These are phyloP conservation scores for Epinephelus cyanopodus DNA, from an alignment of 2,113 vertebrate genomes.

Conservation along the genomic window DNA sequence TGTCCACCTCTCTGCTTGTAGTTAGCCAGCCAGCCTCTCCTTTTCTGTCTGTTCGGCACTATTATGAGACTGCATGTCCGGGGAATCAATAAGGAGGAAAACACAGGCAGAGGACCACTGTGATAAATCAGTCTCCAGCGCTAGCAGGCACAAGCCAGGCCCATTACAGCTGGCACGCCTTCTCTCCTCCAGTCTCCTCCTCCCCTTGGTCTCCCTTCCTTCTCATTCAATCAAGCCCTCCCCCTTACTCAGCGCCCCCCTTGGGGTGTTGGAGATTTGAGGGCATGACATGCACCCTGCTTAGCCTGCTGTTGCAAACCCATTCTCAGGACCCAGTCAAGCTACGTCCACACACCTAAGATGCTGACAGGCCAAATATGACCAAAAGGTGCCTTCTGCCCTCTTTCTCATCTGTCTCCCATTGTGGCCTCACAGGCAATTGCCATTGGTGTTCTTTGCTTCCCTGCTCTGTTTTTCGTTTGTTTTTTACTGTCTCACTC, in stretches of 20 bases:
- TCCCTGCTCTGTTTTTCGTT: neutral
- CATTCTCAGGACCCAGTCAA: slow-evolving; percentile 41
- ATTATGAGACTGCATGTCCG: slow-evolving; percentile 76
- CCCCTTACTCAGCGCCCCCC: slow-evolving; percentile 2
- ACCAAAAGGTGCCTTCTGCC: slow-evolving; percentile 53
- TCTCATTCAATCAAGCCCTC: slow-evolving; percentile 25
- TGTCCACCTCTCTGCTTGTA: slow-evolving; percentile 59
- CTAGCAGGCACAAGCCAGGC: slow-evolving; percentile 63
- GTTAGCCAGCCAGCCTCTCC: slow-evolving; percentile 64
- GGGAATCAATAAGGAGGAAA: slow-evolving; percentile 79
- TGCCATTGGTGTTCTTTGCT: slow-evolving; percentile 36
- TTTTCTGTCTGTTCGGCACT: slow-evolving; percentile 75
- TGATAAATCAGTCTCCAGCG: slow-evolving; percentile 74
- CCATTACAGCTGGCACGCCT: slow-evolving; percentile 71
- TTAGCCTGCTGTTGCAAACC: slow-evolving; percentile 47
- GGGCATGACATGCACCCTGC: slow-evolving; percentile 40
- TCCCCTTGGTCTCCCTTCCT: slow-evolving; percentile 12
- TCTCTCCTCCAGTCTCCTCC: slow-evolving; percentile 40
- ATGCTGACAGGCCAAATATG: slow-evolving; percentile 53
- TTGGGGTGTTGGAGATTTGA: slow-evolving; percentile 29
- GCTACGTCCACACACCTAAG: slow-evolving; percentile 53
- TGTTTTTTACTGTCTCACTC: neutral
- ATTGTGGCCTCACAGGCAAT: slow-evolving; percentile 13
- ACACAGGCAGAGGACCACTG: slow-evolving; percentile 67
- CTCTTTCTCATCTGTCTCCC: slow-evolving; percentile 10